Base-by-base conservation (phyloP, 2,888 invertebrate species). In the Hybos culiciformis region DNA sequence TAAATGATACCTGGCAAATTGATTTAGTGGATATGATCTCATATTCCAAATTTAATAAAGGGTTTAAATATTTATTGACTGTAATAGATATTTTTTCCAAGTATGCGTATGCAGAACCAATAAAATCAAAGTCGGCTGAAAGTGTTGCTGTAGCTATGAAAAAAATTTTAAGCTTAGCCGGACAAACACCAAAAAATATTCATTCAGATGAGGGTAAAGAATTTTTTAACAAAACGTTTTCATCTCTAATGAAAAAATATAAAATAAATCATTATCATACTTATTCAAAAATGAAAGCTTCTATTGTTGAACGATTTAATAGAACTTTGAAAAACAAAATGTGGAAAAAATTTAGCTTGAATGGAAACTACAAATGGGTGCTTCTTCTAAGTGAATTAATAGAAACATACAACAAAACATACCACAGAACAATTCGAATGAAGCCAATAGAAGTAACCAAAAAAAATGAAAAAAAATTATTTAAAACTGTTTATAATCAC, bases 281-380 rank as follows among this genome's bases (percentile, higher is more conserved):
- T 15, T 24, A 34, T 15, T 17, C 34, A 4, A 21, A 15, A 33
- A 18, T 41, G 23, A 41, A 34, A 34, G 23, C 34, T n/a, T 41
- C 41, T 24, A 41, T 41, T 34, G 34, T 34, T 23, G 24, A 41
- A 34, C 41, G 41, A 17, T 41, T 23, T n/a, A 41, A 41, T 41
- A 19, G 41, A n/a, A 41, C 41, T 8, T 18, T 41, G 15, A 41
- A 41, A 26, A 36, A 34, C 7, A 15, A n/a, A 7, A 41, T 41
- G 34, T 34, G 34, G 34, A 33, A 31, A 37, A 26, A 39, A 31
- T 39, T 39, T 19, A 39, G 39, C 18, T 39, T 39, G 9, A 4
- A 33, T 9, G 33, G 9, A 33, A 14, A 17, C 6, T 33, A 33
- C 11, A 17, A 33, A 17, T 33, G 33, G 33, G 9, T 18, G 11